Evolutionary conservation across 1,140 invertebrate species (phyloP), one percentile per base, ranked within the genome.

Genomic region (Drosophila erecta): DNA sequence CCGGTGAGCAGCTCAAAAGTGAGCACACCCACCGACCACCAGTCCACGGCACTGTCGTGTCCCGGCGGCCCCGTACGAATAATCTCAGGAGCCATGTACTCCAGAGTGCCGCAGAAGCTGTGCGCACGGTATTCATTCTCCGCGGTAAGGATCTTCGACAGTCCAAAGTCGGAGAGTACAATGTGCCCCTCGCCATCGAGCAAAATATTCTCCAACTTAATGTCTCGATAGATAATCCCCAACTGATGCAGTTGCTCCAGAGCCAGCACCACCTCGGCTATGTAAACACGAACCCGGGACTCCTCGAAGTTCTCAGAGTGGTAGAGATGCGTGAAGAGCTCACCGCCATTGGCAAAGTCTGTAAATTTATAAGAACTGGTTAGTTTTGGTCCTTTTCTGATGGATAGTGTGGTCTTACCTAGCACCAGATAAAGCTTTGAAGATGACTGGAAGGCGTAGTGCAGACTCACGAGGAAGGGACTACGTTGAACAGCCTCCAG

Each of bases 51-150:
- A 91, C 97, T 96, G 95, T 98, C 96, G 92, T 98, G 97, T 33
- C 97, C 97, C 55, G 95, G 94, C 43, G 94, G 95, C 57, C 96
- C 96, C 49, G 96, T 96, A 71, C 95, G 93, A 33, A 98, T 96
- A 14, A 98, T 96, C 93, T 98, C 98, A 10, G 98, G 98, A 3
- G 97, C 97, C 97, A 98, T 98, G 90, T 98, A 98, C 91, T 99
- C 98, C 70, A 99, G 97, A 46, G 98, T 99, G 20, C 98, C 98
- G 93, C 98, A 99, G 93, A 99, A 99, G 17, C 98, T 99, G 93
- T 98, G 98, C 0, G 98, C 97, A 79, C 98, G 76, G 61, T 87
- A 86, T n/a, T 92, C 81, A 35, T 91, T 84, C 49, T 94, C 92
- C 81, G 94, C 81, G 6, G 92, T 80, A 15, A 94, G 80, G 90